phyloP scores from a whole-genome alignment of 2,797 vertebrate genomes.

The Fistularia tabacaria region DNA sequence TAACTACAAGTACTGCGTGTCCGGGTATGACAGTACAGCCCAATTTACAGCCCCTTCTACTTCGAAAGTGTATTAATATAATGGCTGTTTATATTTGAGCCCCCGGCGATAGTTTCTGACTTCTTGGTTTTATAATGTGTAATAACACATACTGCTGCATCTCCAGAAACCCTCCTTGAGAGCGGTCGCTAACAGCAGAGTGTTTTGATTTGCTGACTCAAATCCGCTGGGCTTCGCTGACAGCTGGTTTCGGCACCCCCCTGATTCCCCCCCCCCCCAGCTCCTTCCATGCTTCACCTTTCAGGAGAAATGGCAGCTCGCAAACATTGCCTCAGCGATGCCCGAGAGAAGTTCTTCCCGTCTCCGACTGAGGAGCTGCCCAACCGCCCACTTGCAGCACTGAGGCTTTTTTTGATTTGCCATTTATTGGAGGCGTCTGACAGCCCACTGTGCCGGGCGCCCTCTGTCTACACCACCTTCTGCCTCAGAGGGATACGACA shows the following conservation, averaged over 20 bases:
- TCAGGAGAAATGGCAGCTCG: slow-evolving; percentile 53
- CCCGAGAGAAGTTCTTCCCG: slow-evolving; percentile 60
- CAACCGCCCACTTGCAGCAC: slow-evolving; percentile 52
- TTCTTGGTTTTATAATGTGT: no score
- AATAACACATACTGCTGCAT: no score
- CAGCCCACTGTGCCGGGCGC: slow-evolving; percentile 60
- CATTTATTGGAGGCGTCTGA: slow-evolving; percentile 71
- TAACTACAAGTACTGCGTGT: no score
- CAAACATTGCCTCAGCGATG: slow-evolving; percentile 58
- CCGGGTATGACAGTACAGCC: no score
- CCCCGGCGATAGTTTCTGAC: no score
- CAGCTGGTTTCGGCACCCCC: slow-evolving; percentile 67
- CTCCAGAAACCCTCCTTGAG: slow-evolving; percentile 29
- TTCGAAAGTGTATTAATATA: no score
- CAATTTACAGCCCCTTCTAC: no score
- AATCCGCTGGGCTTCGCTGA: slow-evolving; percentile 59
- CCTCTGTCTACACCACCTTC: slow-evolving; percentile 53
- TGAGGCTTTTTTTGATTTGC: slow-evolving; percentile 45
- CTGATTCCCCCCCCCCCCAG: neutral
- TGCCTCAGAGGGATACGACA: slow-evolving; percentile 57
- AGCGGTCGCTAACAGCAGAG: slow-evolving; percentile 45
- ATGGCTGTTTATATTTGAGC: no score
- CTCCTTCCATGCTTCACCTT: slow-evolving; percentile 60
- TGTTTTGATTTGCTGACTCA: slow-evolving; percentile 67
- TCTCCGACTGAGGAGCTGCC: slow-evolving; percentile 52